Percentiles rank a stretch among this genome's conserved stretches.
Conservation (phyloP, 2,113 vertebrate species). For the Ctenodactylus gundi region DNA sequence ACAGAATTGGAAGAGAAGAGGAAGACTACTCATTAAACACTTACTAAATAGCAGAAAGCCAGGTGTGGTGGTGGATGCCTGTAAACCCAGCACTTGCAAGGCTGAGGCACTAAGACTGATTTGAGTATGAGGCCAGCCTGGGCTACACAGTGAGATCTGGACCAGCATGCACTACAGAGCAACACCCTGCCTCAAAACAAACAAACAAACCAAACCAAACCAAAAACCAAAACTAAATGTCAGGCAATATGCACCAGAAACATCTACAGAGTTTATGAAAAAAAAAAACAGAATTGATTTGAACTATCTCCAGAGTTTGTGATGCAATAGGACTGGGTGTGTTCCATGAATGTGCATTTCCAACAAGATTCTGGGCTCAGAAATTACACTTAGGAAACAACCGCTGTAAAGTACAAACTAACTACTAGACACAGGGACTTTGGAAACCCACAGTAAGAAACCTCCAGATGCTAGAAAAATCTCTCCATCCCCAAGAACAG, state of each 20-base stretch:
- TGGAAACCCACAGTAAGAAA: neutral
- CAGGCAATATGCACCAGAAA: neutral
- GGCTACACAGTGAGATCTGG: too few relatives aligned
- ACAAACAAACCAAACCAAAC: too few relatives aligned
- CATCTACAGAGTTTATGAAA: neutral
- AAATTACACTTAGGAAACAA: constrained; percentile 6
- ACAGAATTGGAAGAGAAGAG: constrained; percentile 18
- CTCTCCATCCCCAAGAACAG: neutral
- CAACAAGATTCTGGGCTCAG: constrained; percentile 5
- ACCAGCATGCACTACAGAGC: too few relatives aligned
- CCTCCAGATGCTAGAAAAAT: neutral
- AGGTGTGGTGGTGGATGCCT: too few relatives aligned
- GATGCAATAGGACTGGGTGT: neutral
- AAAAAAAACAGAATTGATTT: neutral
- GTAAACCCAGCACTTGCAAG: too few relatives aligned
- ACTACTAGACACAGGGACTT: neutral
- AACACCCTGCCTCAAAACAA: too few relatives aligned
- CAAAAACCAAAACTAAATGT: too few relatives aligned
- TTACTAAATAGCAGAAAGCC: constrained; percentile 7
- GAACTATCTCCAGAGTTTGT: constrained; percentile 18
- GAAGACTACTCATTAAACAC: neutral
- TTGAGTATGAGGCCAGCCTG: too few relatives aligned
- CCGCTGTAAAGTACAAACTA: neutral
- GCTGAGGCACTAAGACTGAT: too few relatives aligned
- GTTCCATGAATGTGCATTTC: constrained; percentile 24